These are phyloP conservation scores for Clanis bilineata DNA, from an alignment of 2,888 invertebrate genomes.

Conservation along the genomic window DNA sequence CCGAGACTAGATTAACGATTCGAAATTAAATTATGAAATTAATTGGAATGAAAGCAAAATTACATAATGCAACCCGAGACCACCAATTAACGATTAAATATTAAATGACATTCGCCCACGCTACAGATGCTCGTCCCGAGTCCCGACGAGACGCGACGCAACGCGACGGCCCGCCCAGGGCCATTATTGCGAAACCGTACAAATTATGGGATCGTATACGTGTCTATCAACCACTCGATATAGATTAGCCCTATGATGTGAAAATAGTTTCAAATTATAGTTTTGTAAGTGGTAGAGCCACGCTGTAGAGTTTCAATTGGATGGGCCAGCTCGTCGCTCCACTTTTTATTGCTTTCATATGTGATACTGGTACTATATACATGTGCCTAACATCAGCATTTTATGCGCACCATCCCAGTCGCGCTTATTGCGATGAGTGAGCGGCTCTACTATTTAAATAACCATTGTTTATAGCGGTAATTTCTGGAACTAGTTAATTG, in stretches of 20 bases:
- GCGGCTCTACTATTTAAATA: no score
- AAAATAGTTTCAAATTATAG: not conserved
- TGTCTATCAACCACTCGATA: not conserved
- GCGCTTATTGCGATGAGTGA: no score
- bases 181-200: slow-evolving; percentile 17
- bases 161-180: slow-evolving; percentile 11
- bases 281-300: not conserved
- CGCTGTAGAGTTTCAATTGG: not conserved
- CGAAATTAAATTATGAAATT: not conserved
- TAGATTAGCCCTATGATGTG: not conserved
- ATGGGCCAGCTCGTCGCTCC: not conserved
- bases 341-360: no score
- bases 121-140: not conserved
- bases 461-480: no score
- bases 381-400: no score
- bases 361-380: no score
- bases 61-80: slow-evolving; percentile 48
- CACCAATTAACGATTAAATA: slow-evolving; percentile 62
- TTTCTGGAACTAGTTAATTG: no score
- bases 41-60: slow-evolving; percentile 19
- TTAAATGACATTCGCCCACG: slow-evolving; percentile 38
- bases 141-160: not conserved
- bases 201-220: not conserved
- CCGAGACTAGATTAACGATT: no score
- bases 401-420: no score